These are phyloP conservation scores for Poeciliopsis paucimaculata DNA, from an alignment of 2,797 vertebrate species.

Conservation along the genomic window DNA sequence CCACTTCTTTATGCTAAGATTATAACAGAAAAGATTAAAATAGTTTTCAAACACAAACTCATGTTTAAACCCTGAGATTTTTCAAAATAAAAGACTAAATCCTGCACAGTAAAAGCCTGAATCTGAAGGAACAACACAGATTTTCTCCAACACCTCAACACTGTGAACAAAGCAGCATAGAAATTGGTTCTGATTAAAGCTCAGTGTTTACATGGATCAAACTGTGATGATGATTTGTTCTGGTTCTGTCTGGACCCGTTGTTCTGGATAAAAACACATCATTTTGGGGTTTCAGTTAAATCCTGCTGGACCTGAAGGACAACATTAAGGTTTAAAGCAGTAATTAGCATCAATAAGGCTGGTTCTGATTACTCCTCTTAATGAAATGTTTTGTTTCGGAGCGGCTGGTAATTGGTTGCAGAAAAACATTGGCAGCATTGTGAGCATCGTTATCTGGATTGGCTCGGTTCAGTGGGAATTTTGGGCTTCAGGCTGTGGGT, in stretches of 20 bases:
- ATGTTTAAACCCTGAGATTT: background rate
- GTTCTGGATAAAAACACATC: background rate
- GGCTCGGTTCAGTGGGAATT: background rate
- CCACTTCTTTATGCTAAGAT: background rate
- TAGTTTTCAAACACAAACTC: background rate
- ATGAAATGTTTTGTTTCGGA: conserved; percentile 3
- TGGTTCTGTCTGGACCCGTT: background rate
- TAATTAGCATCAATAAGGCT: background rate
- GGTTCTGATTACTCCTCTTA: conserved; percentile 6
- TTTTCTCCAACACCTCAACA: too few species aligned
- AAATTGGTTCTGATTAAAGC: background rate
- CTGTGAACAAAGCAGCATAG: too few species aligned
- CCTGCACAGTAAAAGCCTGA: background rate
- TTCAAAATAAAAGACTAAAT: background rate
- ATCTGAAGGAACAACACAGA: background rate
- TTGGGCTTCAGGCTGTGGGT: conserved; percentile 12
- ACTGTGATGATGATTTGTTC: background rate
- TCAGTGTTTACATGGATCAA: background rate
- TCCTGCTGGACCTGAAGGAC: background rate
- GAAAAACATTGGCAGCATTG: conserved; percentile 9
- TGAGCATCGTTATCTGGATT: conserved; percentile 16
- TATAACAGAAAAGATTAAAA: background rate
- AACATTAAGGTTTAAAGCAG: conserved; percentile 9
- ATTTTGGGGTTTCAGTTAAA: background rate
- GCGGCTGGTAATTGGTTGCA: conserved; percentile 15